These are phyloP conservation scores for Turritopsis dohrnii DNA, from an alignment of 30 jellyfish, hydroid and myxozoan species.

Conservation along the genomic window DNA sequence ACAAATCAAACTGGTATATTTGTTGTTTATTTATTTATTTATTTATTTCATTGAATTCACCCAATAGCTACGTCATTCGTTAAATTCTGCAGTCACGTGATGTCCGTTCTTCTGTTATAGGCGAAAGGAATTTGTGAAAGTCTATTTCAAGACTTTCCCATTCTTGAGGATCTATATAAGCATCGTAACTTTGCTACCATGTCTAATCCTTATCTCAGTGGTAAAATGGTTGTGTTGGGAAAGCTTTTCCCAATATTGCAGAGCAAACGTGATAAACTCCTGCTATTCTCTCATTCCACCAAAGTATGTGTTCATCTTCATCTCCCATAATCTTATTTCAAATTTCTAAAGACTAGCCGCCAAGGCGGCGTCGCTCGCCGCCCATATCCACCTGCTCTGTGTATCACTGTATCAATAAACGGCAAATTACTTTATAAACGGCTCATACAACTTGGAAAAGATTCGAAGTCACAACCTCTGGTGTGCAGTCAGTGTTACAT, in stretches of 20 bases:
- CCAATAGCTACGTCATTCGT: no score
- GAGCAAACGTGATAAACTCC: conserved; percentile 47
- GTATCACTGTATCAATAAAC: no score
- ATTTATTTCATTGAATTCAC: not conserved
- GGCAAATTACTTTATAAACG: no score
- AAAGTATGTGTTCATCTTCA: conserved; percentile 34
- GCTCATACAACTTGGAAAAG: no score
- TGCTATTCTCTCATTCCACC: conserved; percentile 68
- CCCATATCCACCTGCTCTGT: no score
- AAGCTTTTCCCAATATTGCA: conserved; percentile 35
- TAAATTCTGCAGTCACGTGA: not conserved
- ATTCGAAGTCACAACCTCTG: no score
- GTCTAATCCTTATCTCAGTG: conserved; percentile 54
- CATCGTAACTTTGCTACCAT: conserved; percentile 38
- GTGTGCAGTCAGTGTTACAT: no score
- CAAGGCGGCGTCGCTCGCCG: no score
- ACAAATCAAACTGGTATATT: conserved; percentile 50
- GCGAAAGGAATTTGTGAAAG: conserved; percentile 48
- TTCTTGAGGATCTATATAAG: conserved; percentile 41
- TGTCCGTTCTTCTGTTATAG: conserved; percentile 6
- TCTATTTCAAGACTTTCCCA: conserved; percentile 46
- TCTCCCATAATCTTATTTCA: no score
- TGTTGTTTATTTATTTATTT: no score
- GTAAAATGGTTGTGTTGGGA: conserved; percentile 49
- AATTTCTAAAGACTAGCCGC: no score